These are phyloP conservation scores for Paelopatides confundens DNA, from an alignment of 53 echinoderm and acorn worm species.

Conservation along the genomic window DNA sequence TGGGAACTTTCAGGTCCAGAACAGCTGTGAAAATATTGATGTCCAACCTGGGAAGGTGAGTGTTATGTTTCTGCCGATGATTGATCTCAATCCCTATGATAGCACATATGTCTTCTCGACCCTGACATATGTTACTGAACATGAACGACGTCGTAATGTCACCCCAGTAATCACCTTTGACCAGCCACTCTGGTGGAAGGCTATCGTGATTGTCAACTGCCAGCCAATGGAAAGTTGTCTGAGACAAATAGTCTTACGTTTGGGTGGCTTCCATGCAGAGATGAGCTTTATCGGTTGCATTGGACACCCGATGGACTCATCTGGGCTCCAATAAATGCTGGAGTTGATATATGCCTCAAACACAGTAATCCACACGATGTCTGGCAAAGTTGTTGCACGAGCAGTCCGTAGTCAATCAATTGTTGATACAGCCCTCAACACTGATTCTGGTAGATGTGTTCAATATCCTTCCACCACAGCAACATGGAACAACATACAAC, in stretches of 20 bases:
- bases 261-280: constrained; percentile 50
- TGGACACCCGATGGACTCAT: constrained; percentile 7
- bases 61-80: constrained; percentile 52
- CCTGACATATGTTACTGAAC: constrained; percentile 9
- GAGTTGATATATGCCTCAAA: constrained; percentile 7
- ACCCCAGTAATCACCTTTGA: too few species aligned
- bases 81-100: constrained; percentile 51
- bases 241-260: not conserved
- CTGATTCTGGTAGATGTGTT: too few species aligned
- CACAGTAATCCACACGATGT: constrained; percentile 13
- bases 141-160: not conserved
- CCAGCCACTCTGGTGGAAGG: too few species aligned
- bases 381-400: constrained; percentile 17
- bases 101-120: constrained; percentile 54
- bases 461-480: too few species aligned
- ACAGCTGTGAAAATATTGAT: constrained; percentile 28
- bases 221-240: constrained; percentile 16
- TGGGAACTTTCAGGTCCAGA: not conserved
- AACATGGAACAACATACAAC: too few species aligned
- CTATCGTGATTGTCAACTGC: constrained; percentile 25
- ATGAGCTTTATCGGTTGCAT: too few species aligned
- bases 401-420: constrained; percentile 19
- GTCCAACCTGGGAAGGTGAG: constrained; percentile 50
- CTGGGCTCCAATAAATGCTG: constrained; percentile 9
- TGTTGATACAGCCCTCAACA: constrained; percentile 32